These are phyloP conservation scores for Drosophila simulans DNA, from an alignment of 1,140 invertebrate genomes.

Conservation along the genomic window DNA sequence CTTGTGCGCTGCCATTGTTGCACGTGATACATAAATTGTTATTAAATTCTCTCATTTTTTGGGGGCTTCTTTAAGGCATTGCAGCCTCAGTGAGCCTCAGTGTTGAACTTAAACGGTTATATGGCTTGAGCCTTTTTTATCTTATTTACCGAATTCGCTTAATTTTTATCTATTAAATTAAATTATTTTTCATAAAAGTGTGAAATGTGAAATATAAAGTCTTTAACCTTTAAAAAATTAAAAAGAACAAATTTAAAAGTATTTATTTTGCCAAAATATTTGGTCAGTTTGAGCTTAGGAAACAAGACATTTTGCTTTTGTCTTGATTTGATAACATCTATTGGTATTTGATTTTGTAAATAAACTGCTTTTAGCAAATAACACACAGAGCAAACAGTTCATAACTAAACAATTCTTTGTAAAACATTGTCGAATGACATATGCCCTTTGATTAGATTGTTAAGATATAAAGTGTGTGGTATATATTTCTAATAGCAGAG, in stretches of 20 bases:
- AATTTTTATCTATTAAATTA: no score
- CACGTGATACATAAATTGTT: constrained; percentile 55
- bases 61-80: constrained; percentile 16
- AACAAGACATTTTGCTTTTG: no score
- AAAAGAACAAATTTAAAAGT: no score
- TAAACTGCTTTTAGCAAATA: neutral
- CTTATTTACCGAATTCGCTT: constrained; percentile 5
- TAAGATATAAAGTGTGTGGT: no score
- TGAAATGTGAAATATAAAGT: no score
- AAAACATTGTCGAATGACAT: constrained; percentile 4
- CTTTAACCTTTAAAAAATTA: no score
- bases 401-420: neutral
- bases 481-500: no score
- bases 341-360: neutral
- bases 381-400: neutral
- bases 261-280: no score
- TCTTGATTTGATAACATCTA: neutral
- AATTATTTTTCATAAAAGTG: no score
- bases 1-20: constrained; percentile 18
- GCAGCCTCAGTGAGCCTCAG: constrained; percentile 17
- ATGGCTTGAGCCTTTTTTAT: constrained; percentile 2
- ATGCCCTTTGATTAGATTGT: neutral
- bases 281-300: neutral
- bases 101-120: constrained; percentile 13
- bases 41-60: constrained; percentile 49